Percentiles rank a stretch among this genome's conserved stretches.
phyloP scores from a whole-genome alignment of 2,888 invertebrate species.

The Pteria penguin region DNA sequence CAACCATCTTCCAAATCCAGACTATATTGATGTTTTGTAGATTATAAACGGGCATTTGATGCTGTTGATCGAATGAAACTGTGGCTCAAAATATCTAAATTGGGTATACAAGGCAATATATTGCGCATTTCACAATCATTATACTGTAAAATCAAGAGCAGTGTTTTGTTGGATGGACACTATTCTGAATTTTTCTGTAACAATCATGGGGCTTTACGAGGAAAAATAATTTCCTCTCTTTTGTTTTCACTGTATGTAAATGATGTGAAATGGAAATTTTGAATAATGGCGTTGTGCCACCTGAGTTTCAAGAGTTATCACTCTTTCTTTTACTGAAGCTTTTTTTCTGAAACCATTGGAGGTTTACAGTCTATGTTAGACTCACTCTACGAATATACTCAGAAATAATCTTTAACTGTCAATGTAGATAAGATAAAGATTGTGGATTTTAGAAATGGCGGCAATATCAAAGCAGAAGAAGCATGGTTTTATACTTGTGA shows the following conservation, averaged over 20 bases:
- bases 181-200: slow-evolving; percentile 33
- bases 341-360: slow-evolving; percentile 12
- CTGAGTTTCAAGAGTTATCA: slow-evolving; percentile 19
- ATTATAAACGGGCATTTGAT: slow-evolving; percentile 42
- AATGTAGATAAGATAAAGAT: no score
- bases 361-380: slow-evolving; percentile 27
- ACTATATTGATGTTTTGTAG: slow-evolving; percentile 43
- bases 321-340: slow-evolving; percentile 16
- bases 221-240: slow-evolving; percentile 26
- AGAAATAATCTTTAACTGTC: slow-evolving; percentile 18
- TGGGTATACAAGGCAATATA: slow-evolving; percentile 36
- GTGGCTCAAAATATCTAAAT: slow-evolving; percentile 40
- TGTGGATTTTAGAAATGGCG: no score
- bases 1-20: slow-evolving; percentile 22
- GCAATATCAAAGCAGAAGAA: no score
- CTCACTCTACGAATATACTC: slow-evolving; percentile 12
- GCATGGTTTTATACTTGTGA: no score
- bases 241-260: slow-evolving; percentile 33
- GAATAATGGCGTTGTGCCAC: not conserved
- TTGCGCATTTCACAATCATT: slow-evolving; percentile 32
- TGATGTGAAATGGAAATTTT: slow-evolving; percentile 22
- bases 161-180: slow-evolving; percentile 24
- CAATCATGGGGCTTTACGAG: slow-evolving; percentile 31
- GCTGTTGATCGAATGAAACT: slow-evolving; percentile 35
- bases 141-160: slow-evolving; percentile 33